phyloP scores from a whole-genome alignment of 2,113 vertebrate genomes.

The Heterocephalus glaber region DNA sequence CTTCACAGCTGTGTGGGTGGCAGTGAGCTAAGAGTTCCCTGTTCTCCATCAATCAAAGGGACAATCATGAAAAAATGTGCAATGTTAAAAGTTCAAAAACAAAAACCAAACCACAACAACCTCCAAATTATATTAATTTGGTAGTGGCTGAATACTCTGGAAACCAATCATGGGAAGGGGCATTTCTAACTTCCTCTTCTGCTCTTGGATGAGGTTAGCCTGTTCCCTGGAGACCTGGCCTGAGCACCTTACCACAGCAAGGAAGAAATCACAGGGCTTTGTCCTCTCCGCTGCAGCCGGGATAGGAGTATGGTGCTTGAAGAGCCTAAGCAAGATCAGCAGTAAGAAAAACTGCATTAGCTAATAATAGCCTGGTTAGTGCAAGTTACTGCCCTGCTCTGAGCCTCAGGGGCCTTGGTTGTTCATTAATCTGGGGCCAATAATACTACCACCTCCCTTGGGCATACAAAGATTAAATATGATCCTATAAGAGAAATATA shows the following conservation, averaged over 20 bases:
- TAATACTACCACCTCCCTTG: background rate
- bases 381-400: background rate
- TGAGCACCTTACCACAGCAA: slow-evolving; percentile 25
- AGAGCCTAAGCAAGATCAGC: background rate
- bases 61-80: slow-evolving; percentile 58
- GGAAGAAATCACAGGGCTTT: slow-evolving; percentile 1
- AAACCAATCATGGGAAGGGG: slow-evolving; percentile 11
- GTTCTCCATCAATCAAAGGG: slow-evolving; percentile 67
- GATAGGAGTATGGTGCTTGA: background rate
- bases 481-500: background rate
- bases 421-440: background rate
- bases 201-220: background rate
- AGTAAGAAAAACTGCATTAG: slow-evolving; percentile 4
- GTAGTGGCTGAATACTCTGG: slow-evolving; percentile 1
- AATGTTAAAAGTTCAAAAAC: slow-evolving; percentile 62
- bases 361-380: background rate
- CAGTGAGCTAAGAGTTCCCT: slow-evolving; percentile 74
- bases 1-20: slow-evolving; percentile 74
- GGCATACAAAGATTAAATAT: background rate
- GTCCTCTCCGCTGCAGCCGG: background rate
- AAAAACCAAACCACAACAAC: slow-evolving; percentile 61
- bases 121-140: slow-evolving; percentile 67
- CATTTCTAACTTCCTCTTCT: slow-evolving; percentile 43
- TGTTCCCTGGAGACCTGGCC: background rate
- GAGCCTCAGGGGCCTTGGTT: background rate